Base-by-base conservation (phyloP, 1,140 invertebrate species). In the Drosophila kurseongensis region DNA sequence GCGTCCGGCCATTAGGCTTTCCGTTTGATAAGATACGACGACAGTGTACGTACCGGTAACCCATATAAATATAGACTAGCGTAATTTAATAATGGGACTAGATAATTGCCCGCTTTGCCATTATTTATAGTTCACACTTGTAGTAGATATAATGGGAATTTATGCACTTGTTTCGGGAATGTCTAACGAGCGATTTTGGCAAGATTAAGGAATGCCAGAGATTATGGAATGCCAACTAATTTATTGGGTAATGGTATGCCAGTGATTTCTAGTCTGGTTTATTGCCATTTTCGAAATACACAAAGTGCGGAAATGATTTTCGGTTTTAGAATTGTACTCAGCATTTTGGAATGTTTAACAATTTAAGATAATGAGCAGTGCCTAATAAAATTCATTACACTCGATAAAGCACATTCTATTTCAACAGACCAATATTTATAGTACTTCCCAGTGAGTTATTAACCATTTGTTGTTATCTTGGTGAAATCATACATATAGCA, bases 21-120 rank as follows among this genome's bases (percentile, higher is more conserved):
- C 71, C 84, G 79, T 63, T 57, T 75, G 83, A 88, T 88, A 89
- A 88, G 83, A 88, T 88, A 88, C 40, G 16, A 13, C 14, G 10
- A 5, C 0, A 23, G 38, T 38, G 60, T 75, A 51, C 45, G 52
- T 74, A 68, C 65, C 59, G 83, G 80, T 86, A 88, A 83, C 83
- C 72, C 50, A 73, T 67, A 83, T 83, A 89, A 80, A 88, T 80
- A 89, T 88, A 88, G 72, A 89, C 72, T 55, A 57, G 36, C 67
- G 79, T 88, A 88, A 88, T 83, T 83, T 73, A 88, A 88, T 88
- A 82, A 88, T 44, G 41, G 29, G 29, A 13, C 52, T 16, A 79
- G 71, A 88, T 82, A 86, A 75, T 65, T 59, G 40, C 35, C 12
- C 40, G 57, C 47, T 50, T 47, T 40, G 16, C 51, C 69, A 88